Evolutionary conservation across 2,113 vertebrate species (phyloP), one percentile per base, ranked within the genome.

Genomic region (Neolamprologus kungweensis): DNA sequence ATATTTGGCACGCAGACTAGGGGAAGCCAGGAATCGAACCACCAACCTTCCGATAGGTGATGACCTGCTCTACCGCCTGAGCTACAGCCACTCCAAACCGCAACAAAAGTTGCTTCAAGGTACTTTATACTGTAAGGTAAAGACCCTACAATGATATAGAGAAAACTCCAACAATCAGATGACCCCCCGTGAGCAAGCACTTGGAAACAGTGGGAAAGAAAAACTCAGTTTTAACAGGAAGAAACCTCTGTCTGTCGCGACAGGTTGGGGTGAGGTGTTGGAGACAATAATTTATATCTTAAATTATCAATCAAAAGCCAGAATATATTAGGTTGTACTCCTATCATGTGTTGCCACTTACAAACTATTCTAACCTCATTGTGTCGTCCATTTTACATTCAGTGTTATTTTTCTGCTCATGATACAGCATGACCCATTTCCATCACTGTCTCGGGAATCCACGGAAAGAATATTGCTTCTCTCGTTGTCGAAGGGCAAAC

Each of bases 401-500:
- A 23, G 31, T 85, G 9, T 54, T 65, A 84, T 88, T 81, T 86
- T 50, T 65, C 53, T 53, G 65, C 71, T 83, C 81, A 53, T 82
- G 68, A 51, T 79, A 13, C 10, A 65, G 33, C 17, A 73, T 73
- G 81, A 86, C 85, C 86, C 71, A 82, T 63, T 87, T 88, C 35
- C n/a, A 10, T 82, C 57, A 17, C 87, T 23, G 55, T 82, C 80
- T 60, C 82, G 8, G 54, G 81, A 91, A 87, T 87, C 82, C 81
- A 42, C 73, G 31, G 16, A 35, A 82, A 73, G 78, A 92, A 85
- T 88, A 87, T 88, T 85, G 50, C 80, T 68, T 86, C 51, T 88
- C 75, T 85, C 91, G 82, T 90, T 87, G 80, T 91, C 87, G 85
- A 90, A 94, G 63, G 83, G 83, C 83, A 88, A 85, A 91, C 86